Base-by-base conservation (phyloP, 2,113 vertebrate species). In the Serilophus lunatus region DNA sequence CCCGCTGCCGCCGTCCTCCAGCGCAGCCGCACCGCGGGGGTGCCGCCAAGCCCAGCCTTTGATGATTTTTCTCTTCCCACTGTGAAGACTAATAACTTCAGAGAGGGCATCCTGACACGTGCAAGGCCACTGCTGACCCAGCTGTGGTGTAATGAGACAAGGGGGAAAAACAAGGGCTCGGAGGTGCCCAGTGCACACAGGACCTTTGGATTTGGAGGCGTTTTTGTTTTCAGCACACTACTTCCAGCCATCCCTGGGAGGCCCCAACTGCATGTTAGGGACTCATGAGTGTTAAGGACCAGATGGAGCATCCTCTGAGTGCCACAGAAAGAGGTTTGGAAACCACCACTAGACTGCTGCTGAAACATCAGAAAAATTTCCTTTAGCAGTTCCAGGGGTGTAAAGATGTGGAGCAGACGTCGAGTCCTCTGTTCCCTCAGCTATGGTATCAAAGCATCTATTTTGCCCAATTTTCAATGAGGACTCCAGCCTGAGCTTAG, bases 41-140 rank as follows among this genome's bases (percentile, higher is more conserved):
- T 56, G 18, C 95, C 6, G 18, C 91, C 94, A 91, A 97, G 91
- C 64, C 9, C 90, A 95, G 96, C 77, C 94, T 98, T 97, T 97
- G 97, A 98, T 96, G 96, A 68, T 93, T 92, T 77, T 91, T 53
- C 64, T 64, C 63, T 89, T 65, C 96, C 95, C 5, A 42, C 96
- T 97, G 97, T 35, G 97, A 97, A 95, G 79, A 93, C 70, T 96
- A 97, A 97, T 95, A 90, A 96, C 95, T 97, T 97, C 97, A 96
- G 96, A 97, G 93, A 92, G 82, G 91, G 78, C 77, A 50, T 92
- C 96, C 91, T 86, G 93, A 53, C 92, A 93, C 0, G 0, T 12
- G n/a, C 31, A 16, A 91, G 91, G 31, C 77, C 7, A 2, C 85
- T 35, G 18, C 59, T 2, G 25, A 95, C 74, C 61, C 71, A 63